Percentiles rank a stretch among this genome's conserved stretches.
These are phyloP conservation scores for Chionodraco myersi DNA, from an alignment of 2,113 vertebrate species.

Conservation along the genomic window DNA sequence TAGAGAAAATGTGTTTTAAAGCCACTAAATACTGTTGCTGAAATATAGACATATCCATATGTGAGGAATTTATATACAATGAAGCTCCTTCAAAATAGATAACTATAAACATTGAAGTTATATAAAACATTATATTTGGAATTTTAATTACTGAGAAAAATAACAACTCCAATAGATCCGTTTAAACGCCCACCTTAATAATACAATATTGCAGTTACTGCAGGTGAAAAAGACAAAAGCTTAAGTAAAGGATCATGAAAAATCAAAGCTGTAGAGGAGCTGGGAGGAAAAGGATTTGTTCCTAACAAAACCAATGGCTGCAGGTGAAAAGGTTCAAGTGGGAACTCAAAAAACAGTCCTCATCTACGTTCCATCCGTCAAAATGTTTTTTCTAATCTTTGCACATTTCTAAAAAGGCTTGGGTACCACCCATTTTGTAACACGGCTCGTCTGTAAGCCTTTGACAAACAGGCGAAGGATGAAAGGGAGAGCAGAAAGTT, in stretches of 20 bases:
- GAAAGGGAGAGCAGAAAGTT: slow-evolving; percentile 23
- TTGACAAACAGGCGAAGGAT: slow-evolving; percentile 9
- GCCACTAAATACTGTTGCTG: not conserved
- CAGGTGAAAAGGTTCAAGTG: slow-evolving; percentile 33
- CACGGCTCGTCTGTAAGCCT: slow-evolving; percentile 1
- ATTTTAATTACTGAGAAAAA: not conserved
- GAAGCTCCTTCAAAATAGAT: not conserved
- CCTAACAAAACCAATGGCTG: slow-evolving; percentile 10
- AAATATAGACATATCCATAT: not conserved
- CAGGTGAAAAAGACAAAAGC: not conserved
- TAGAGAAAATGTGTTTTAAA: not conserved
- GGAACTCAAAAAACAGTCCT: slow-evolving; percentile 35
- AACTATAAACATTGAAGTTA: too few species aligned
- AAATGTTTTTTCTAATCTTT: slow-evolving; percentile 2
- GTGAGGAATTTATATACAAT: not conserved
- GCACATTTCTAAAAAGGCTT: slow-evolving; percentile 25
- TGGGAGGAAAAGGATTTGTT: not conserved
- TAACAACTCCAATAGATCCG: not conserved
- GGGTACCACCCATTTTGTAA: not conserved
- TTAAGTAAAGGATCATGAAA: slow-evolving; percentile 1
- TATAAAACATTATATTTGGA: not conserved
- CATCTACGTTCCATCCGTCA: slow-evolving; percentile 41
- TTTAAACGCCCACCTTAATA: not conserved
- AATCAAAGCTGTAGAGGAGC: slow-evolving; percentile 17
- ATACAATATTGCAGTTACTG: not conserved